These are phyloP conservation scores for Spialia ferax DNA, from an alignment of 2,888 invertebrate genomes.

Conservation along the genomic window DNA sequence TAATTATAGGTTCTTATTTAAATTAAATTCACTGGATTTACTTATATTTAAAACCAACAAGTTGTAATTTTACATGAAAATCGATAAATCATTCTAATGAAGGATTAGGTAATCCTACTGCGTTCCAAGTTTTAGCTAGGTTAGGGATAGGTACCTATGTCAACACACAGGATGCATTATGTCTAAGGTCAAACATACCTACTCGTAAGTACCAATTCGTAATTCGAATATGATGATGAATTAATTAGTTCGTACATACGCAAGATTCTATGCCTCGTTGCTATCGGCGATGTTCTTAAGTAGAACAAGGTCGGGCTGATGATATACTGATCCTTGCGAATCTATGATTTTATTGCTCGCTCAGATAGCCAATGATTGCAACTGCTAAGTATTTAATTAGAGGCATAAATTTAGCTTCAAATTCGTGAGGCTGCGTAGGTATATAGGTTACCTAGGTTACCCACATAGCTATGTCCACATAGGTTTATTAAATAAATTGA, in stretches of 20 bases:
- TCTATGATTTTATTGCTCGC: conserved; percentile 49
- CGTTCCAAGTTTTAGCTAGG: too few species aligned
- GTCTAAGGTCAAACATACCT: conserved; percentile 6
- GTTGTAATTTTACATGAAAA: too few species aligned
- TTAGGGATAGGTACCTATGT: too few species aligned
- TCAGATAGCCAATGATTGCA: conserved; percentile 37
- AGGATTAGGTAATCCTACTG: too few species aligned
- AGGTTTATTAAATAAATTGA: not conserved
- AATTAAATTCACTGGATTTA: too few species aligned
- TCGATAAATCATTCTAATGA: too few species aligned
- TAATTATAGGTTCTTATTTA: too few species aligned
- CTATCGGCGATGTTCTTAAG: conserved; percentile 46
- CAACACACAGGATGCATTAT: not conserved
- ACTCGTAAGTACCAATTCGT: too few species aligned
- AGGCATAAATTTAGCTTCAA: conserved; percentile 25
- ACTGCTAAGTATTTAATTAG: conserved; percentile 27
- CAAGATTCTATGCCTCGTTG: conserved; percentile 37
- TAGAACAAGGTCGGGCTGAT: conserved; percentile 56
- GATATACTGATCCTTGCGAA: conserved; percentile 48
- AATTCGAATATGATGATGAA: conserved; percentile 23
- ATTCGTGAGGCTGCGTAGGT: conserved; percentile 18
- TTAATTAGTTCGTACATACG: conserved; percentile 22
- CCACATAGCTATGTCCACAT: too few species aligned
- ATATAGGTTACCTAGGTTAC: too few species aligned
- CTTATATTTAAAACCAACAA: too few species aligned